Base-by-base conservation (phyloP, 2,888 invertebrate genomes). In the Odontocolon sp. region DNA sequence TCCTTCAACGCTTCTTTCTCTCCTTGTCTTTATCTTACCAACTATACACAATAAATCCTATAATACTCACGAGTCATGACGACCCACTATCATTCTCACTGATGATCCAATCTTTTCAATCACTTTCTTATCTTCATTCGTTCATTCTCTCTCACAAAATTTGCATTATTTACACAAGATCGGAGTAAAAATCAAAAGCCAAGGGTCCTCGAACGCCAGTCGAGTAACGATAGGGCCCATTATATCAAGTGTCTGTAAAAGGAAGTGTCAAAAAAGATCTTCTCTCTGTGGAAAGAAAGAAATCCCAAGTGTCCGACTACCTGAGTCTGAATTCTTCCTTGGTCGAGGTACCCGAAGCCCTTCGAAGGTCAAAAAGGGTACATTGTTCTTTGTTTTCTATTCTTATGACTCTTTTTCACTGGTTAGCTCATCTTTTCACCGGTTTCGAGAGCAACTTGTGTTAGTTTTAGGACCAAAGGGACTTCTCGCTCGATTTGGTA, bases 11-110 rank as follows among this genome's bases (percentile, higher is more conserved):
- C 56, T 33, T 38, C 11, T 31, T 57, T 45, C 42, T 38, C 40
- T 26, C 8, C 31, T 28, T 4, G 3, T 18, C 16, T 52, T 36
- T 42, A 11, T 8, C 26, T 16, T 50, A 66, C 66, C 42, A 42
- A 66, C 40, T 33, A 50, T 50, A 64, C 50, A 50, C 18, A 28
- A 16, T 50, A 38, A 26, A 11, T 38, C 36, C 47, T 40, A 54
- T 63, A 71, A 76, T 71, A 71, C 70, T 71, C 40, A 16, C 59
- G 70, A 76, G 54, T 71, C 52, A 57, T 52, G 57, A 64, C 47
- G 63, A 54, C n/a, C 40, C 38, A 33, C 38, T 18, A 14, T 45
- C 23, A n/a, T 63, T 21, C 36, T 28, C 54, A 38, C 45, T 31
- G 21, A 36, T 56, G 42, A 56, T 23, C 42, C 47, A 47, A 61